phyloP scores from a whole-genome alignment of 2,113 vertebrate genomes.

The Caranx ignobilis region DNA sequence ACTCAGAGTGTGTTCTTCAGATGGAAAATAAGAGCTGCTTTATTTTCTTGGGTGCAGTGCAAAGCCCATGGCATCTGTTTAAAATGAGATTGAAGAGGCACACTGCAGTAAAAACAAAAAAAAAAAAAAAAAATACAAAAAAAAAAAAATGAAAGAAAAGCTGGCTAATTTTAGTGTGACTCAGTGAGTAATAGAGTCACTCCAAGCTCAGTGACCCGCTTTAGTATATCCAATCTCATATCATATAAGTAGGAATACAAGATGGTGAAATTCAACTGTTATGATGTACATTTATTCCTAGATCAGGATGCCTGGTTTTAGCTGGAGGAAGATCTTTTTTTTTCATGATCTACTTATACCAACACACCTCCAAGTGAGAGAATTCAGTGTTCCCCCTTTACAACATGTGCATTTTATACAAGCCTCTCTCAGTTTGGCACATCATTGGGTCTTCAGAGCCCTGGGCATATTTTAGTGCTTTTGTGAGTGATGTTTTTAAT shows the following conservation, averaged over 20 bases:
- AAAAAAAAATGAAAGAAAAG: conserved; percentile 33
- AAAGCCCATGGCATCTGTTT: conserved; percentile 65
- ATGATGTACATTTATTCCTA: conserved; percentile 42
- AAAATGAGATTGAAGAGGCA: conserved; percentile 61
- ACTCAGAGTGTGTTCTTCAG: conserved; percentile 49
- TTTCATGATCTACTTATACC: conserved; percentile 58
- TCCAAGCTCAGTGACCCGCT: conserved; percentile 61
- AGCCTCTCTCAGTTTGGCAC: conserved; percentile 59
- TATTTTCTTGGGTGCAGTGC: conserved; percentile 51
- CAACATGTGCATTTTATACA: conserved; percentile 65
- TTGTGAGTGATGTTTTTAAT: conserved; percentile 79
- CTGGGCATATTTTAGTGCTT: conserved; percentile 75
- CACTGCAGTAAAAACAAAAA: conserved; percentile 14
- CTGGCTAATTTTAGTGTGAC: conserved; percentile 61
- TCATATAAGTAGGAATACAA: conserved; percentile 45
- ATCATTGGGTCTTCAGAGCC: conserved; percentile 70
- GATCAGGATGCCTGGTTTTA: conserved; percentile 40
- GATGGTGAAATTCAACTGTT: conserved; percentile 35
- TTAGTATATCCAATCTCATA: conserved; percentile 57
- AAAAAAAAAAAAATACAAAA: conserved; percentile 33
- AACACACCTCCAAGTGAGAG: conserved; percentile 60
- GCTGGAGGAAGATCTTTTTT: conserved; percentile 32
- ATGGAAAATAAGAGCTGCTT: conserved; percentile 56
- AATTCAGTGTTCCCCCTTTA: conserved; percentile 49
- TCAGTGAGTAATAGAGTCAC: conserved; percentile 55